Conservation (phyloP, 2,113 vertebrate species). For the Castor canadensis region DNA sequence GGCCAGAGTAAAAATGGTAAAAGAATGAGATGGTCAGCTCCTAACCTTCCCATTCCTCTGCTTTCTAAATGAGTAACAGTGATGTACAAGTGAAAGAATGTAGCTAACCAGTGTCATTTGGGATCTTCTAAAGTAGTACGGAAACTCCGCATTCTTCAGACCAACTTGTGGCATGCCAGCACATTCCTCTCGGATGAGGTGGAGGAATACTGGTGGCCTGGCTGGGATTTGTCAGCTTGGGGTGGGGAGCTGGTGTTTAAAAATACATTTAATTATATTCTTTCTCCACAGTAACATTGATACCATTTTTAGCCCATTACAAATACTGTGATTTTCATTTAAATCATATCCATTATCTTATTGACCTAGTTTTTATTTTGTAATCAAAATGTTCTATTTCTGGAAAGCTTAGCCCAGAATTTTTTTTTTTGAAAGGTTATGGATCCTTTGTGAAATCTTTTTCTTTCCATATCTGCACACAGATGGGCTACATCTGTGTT, state of each 20-base stretch:
- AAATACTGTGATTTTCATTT: constrained; percentile 81
- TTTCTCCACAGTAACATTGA: constrained; percentile 81
- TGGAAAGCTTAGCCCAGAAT: constrained; percentile 61
- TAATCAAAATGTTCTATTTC: constrained; percentile 84
- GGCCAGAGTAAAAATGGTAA: not conserved
- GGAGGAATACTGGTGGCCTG: constrained; percentile 84
- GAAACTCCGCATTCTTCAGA: constrained; percentile 94
- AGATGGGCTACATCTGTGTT: constrained; percentile 27
- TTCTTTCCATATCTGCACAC: not conserved
- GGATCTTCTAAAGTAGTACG: constrained; percentile 88
- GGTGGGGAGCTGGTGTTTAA: constrained; percentile 85
- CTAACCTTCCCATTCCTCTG: constrained; percentile 13
- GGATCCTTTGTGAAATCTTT: not conserved
- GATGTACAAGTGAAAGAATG: constrained; percentile 89
- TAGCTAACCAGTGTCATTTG: constrained; percentile 85
- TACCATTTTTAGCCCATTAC: constrained; percentile 85
- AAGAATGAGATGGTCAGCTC: not conserved
- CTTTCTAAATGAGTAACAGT: constrained; percentile 75
- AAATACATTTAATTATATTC: constrained; percentile 87
- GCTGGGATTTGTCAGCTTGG: constrained; percentile 74
- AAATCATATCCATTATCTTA: constrained; percentile 84
- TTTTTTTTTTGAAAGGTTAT: constrained; percentile 51
- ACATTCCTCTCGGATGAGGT: constrained; percentile 96
- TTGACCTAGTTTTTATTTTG: constrained; percentile 84
- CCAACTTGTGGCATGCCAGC: constrained; percentile 90